A percentile compares a stretch with the other conserved stretches of the same genome.
Evolutionary conservation across 37 sponge, comb jelly and placozoan species (phyloP).

Genomic region (Agelas oroides): DNA sequence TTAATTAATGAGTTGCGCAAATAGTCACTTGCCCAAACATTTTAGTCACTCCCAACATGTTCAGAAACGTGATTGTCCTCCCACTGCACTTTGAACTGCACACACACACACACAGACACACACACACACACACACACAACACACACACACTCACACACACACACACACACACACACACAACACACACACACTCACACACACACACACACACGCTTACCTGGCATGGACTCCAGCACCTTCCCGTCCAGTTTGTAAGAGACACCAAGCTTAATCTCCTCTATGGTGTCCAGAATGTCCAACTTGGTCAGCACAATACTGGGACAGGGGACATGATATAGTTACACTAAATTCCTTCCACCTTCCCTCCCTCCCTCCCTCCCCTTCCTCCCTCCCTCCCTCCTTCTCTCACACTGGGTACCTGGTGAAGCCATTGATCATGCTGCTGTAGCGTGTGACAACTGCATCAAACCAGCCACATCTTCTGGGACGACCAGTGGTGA

Average conservation of each 20-base stretch:
- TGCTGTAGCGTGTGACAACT: constrained; percentile 85
- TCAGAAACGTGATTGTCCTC: too few relatives aligned
- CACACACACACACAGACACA: too few relatives aligned
- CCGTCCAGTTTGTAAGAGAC: constrained; percentile 91
- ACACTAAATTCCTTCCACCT: too few relatives aligned
- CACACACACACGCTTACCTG: constrained; percentile 56
- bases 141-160: neutral
- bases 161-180: constrained; percentile 7
- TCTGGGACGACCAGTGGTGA: constrained; percentile 95
- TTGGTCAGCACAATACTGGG: constrained; percentile 90
- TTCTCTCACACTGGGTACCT: constrained; percentile 49
- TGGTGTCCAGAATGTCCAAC: constrained; percentile 93
- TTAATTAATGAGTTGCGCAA: too few relatives aligned
- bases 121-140: constrained; percentile 15
- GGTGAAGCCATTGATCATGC: constrained; percentile 92
- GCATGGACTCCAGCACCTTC: constrained; percentile 68
- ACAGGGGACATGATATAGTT: neutral
- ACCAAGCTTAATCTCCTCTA: constrained; percentile 95
- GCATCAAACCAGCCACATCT: constrained; percentile 99
- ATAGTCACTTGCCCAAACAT: too few relatives aligned
- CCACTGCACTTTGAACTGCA: too few relatives aligned
- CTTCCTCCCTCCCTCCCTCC: too few relatives aligned
- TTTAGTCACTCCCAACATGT: too few relatives aligned
- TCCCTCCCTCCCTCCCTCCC: too few relatives aligned
- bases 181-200: constrained; percentile 15